Percentiles rank a stretch among this genome's conserved stretches.
Evolutionary conservation across 2,797 vertebrate genomes (phyloP).

Genomic region (Hylomyscus alleni): DNA sequence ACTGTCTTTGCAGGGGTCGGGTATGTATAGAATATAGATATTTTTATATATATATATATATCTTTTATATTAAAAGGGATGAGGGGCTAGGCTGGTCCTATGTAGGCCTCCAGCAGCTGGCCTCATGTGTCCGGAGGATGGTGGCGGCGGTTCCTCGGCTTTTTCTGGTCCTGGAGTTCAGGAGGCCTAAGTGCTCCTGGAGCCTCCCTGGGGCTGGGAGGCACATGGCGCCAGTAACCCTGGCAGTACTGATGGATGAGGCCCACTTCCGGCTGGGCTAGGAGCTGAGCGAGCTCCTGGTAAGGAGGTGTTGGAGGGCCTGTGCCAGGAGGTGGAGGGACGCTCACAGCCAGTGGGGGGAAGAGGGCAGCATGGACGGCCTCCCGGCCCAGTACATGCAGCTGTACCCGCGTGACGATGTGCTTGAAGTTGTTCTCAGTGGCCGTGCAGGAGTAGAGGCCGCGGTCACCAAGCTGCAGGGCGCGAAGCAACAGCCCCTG

Average conservation of each 20-base stretch:
- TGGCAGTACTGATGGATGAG: conserved; percentile 99
- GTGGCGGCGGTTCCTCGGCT: conserved; percentile 98
- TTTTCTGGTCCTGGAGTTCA: conserved; percentile 97
- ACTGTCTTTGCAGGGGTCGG: conserved; percentile 87
- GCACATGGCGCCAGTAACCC: conserved; percentile 96
- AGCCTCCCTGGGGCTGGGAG: conserved; percentile 90
- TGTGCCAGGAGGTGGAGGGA: conserved; percentile 87
- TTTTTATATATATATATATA: conserved; percentile 87
- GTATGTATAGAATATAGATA: conserved; percentile 82
- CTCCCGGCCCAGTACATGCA: conserved; percentile 95
- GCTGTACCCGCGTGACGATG: conserved; percentile 95
- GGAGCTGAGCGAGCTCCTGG: conserved; percentile 98
- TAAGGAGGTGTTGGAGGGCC: conserved; percentile 93
- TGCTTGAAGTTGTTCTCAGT: conserved; percentile 99
- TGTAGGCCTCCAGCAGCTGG: conserved; percentile 81
- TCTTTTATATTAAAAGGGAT: conserved; percentile 92
- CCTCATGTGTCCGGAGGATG: conserved; percentile 95
- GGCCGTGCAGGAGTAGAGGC: conserved; percentile 97
- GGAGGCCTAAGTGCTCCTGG: conserved; percentile 92
- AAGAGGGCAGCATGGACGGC: conserved; percentile 94
- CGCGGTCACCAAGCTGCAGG: conserved; percentile 94
- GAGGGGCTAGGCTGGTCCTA: conserved; percentile 85
- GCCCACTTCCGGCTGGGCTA: conserved; percentile 98
- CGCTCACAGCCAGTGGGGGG: conserved; percentile 81
- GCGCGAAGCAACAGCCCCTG: conserved; percentile 97